Evolutionary conservation across 2,797 vertebrate species (phyloP), one percentile per base, ranked within the genome.

Genomic region (Poeciliopsis paucimaculata): DNA sequence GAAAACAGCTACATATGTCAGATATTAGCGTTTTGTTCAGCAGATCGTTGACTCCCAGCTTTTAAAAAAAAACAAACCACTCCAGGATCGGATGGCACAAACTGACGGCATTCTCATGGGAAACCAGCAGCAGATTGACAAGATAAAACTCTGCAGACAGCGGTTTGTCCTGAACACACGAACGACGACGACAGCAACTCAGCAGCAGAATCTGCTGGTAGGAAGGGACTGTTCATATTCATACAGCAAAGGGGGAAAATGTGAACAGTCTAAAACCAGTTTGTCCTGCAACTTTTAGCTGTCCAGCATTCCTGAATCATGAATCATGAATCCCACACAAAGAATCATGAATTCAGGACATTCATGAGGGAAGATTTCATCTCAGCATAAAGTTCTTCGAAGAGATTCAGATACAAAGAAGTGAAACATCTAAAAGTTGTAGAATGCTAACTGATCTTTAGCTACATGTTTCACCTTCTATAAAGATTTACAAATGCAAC

Each of bases 31-130:
- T 13, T 47, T 73, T 23, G 20, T 62, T 28, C 51, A 47, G 68
- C 43, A 49, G 51, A 34, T 20, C 23, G 20, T 36, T 4, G 86
- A 92, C 90, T 92, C 91, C 88, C 90, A 92, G 87, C 90, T 86
- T 72, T 75, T 49, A 75, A 83, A 83, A 75, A 83, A 83, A 66
- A 83, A 84, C 80, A 88, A 82, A 84, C 80, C 76, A 86, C 36
- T 76, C 23, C 34, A 31, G 66, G 75, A 78, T 73, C 75, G 78
- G 3, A 79, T 10, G 55, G 9, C 46, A 77, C 70, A 83, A 84
- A 57, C 53, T 23, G 73, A 77, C 28, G 10, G 76, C 73, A 53
- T 45, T 62, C 51, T 73, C 9, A 51, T 41, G 34, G 77, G 36
- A 43, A 43, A 84, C 62, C 49, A 9, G 77, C 74, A 57, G 66